Evolutionary conservation across 1,140 invertebrate species (phyloP).

Genomic region (Leptinotarsa texana): DNA sequence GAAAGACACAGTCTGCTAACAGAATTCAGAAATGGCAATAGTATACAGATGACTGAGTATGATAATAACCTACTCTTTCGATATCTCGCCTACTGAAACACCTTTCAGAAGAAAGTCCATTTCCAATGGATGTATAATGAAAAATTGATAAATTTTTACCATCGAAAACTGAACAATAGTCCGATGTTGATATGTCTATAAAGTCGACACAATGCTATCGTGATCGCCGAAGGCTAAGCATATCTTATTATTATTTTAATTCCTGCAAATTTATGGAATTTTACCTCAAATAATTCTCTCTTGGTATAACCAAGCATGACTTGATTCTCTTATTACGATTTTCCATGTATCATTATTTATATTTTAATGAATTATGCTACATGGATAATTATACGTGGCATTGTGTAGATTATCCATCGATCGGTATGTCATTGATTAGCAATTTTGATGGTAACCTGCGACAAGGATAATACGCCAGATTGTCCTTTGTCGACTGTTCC

Average conservation of each 20-base stretch:
- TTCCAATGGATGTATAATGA: neutral
- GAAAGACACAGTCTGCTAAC: too few species aligned
- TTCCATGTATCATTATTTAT: conserved; percentile 19
- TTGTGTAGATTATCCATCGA: neutral
- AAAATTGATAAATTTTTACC: neutral
- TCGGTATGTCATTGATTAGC: neutral
- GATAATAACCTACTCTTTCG: too few species aligned
- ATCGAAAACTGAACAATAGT: conserved; percentile 12
- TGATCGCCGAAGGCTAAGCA: conserved; percentile 37
- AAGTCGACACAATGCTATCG: conserved; percentile 43
- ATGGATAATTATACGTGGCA: conserved; percentile 8
- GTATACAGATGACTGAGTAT: too few species aligned
- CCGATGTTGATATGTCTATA: conserved; percentile 33
- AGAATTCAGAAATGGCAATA: too few species aligned
- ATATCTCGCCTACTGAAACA: conserved; percentile 1
- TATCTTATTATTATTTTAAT: conserved; percentile 45
- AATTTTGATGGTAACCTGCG: neutral
- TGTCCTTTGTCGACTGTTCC: neutral
- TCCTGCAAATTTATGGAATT: conserved; percentile 45
- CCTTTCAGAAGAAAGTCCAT: conserved; percentile 1
- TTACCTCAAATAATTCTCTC: conserved; percentile 30
- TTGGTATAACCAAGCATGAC: conserved; percentile 5
- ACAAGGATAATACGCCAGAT: neutral
- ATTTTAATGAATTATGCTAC: conserved; percentile 17
- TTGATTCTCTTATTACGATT: conserved; percentile 11